Evolutionary conservation across 2,113 vertebrate species (phyloP), one percentile per base, ranked within the genome.

Genomic region (Python bivittatus): DNA sequence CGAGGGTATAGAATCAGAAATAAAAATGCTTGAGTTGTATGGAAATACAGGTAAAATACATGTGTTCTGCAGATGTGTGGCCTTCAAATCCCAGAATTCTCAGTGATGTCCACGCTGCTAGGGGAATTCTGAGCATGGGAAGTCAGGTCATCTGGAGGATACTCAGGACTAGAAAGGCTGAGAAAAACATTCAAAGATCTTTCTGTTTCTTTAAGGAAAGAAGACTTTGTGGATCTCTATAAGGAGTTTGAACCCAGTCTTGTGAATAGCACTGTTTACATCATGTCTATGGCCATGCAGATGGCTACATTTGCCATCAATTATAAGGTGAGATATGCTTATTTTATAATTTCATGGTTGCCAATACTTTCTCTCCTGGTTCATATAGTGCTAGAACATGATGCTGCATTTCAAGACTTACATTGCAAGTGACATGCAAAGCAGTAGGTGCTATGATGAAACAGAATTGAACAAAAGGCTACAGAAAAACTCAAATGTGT

Each of bases 241-340:
- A 99, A 99, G 97, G 99, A 99, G 87, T 99, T 99, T 94, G 99
- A 99, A 97, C 99, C 99, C 0, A 99, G 98, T 94, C 97, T 99
- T 25, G 99, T 99, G 85, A 99, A 99, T 98, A 99, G 99, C 97
- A 99, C 99, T 0, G 99, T 99, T 72, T 99, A 99, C 95, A 99
- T 99, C 94, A 99, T 99, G 98, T 99, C 99, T 6, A 99, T 99
- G 99, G 99, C 99, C 44, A 99, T 99, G 99, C 99, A 99, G 95
- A 99, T 99, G 97, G 99, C 99, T 91, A 99, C 99, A 0, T 99
- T 99, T 23, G 99, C 99, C 79, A 99, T 99, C 97, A 99, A 99
- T 97, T 99, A 99, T 96, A 99, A 99, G 98, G 99, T 99, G 96
- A 92, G 92, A 48, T 11, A 0, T 0, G 27, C 6, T 88, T 6